Evolutionary conservation across 2,797 vertebrate genomes (phyloP), one percentile per base, ranked within the genome.

Genomic region (Ctenopoma multispine): DNA sequence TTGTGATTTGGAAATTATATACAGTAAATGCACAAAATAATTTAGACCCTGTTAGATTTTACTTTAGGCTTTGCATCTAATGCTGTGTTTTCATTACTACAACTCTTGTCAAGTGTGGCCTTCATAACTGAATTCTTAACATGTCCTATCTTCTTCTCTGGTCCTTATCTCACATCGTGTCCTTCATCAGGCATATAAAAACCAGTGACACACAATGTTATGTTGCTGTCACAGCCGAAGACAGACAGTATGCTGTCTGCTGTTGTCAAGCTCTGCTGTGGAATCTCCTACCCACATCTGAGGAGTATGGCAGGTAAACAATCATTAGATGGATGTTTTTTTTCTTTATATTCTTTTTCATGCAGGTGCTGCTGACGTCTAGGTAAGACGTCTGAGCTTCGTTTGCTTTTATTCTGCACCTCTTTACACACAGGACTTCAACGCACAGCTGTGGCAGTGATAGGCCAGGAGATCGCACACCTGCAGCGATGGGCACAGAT

Each of bases 211-310:
- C 4, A 3, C 44, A 62, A 43, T 21, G 41, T 40, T 54, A 1
- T 61, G 66, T 80, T 66, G 86, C 84, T 74, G 74, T 87, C 84
- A 62, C 84, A 80, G 79, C 54, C 56, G 0, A 46, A 69, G 65
- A 77, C 81, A 65, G 7, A 47, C 64, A 78, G 41, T 65, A 96
- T 96, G 96, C 89, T 95, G 84, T 92, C 69, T 34, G 95, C 95
- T 50, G 93, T 95, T 7, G 66, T 94, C 8, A 96, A 96, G 83
- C 93, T 96, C 63, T 95, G 95, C 90, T 96, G 95, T 53, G 95
- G 95, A 69, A 96, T 96, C 51, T 92, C 95, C 51, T 95, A 96
- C n/a, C 92, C 94, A 38, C 95, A 94, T 43, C 82, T 95, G 15
- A 83, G 91, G 75, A 94, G 58, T 63, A 90, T 89, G 81, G 81